phyloP scores from a whole-genome alignment of 2,113 vertebrate species.

The Spilogale gracilis region DNA sequence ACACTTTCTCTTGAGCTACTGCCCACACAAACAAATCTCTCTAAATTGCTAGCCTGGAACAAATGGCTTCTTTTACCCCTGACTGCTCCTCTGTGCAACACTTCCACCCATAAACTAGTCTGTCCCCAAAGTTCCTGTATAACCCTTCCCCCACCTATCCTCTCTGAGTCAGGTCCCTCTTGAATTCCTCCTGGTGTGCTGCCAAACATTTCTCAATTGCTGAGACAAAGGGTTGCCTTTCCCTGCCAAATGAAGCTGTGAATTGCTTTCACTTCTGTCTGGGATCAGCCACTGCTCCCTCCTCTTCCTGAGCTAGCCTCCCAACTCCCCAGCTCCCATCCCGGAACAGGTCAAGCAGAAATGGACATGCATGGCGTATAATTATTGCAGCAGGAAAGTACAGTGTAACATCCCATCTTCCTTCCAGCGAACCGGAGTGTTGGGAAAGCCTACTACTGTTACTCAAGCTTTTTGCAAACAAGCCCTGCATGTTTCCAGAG shows the following conservation, averaged over 20 bases:
- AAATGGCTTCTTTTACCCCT: slow-evolving; percentile 25
- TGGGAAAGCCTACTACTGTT: neutral
- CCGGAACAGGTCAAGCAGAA: neutral
- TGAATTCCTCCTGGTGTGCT: neutral
- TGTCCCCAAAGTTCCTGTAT: neutral
- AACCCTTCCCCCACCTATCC: neutral
- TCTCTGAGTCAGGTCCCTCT: neutral
- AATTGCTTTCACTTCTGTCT: neutral
- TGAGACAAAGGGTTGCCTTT: neutral
- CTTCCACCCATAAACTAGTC: neutral
- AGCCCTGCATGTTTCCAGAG: neutral
- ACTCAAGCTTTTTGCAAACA: neutral
- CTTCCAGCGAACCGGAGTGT: neutral
- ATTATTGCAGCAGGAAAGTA: neutral
- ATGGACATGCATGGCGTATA: neutral
- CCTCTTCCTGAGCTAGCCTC: neutral
- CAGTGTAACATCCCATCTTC: neutral
- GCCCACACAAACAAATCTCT: neutral
- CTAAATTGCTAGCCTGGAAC: slow-evolving; percentile 58
- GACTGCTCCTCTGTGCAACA: neutral
- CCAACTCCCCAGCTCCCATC: too few relatives aligned
- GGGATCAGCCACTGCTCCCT: neutral
- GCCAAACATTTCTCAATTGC: neutral
- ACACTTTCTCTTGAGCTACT: neutral
- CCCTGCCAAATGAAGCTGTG: neutral